These are phyloP conservation scores for Lasioglossum malachurum DNA, from an alignment of 2,888 invertebrate genomes.

Conservation along the genomic window DNA sequence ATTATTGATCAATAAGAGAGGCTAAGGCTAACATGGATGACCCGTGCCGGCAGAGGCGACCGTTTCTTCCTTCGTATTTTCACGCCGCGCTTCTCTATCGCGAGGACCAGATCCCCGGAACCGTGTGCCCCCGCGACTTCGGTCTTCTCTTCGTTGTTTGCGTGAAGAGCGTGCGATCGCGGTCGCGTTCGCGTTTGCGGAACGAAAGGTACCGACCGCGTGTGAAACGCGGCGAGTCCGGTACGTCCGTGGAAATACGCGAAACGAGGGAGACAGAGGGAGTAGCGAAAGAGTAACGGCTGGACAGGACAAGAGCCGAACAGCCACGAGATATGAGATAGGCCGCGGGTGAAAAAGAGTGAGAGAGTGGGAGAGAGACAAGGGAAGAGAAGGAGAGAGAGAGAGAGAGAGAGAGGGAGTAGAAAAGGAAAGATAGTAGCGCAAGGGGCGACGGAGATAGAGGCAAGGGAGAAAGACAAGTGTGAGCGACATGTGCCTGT, in stretches of 20 bases:
- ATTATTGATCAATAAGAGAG: constrained; percentile 83
- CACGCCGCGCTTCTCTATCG: constrained; percentile 70
- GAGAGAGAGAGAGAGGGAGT: not conserved
- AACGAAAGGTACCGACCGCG: constrained; percentile 41
- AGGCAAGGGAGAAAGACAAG: constrained; percentile 52
- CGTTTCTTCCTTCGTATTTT: constrained; percentile 81
- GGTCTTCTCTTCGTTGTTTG: not conserved
- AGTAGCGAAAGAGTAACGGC: constrained; percentile 46
- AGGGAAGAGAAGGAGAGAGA: not conserved
- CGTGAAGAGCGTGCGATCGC: constrained; percentile 15
- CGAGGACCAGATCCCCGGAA: constrained; percentile 48
- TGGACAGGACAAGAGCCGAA: constrained; percentile 23
- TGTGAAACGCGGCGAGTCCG: constrained; percentile 51
- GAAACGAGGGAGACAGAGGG: constrained; percentile 58
- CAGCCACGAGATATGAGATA: constrained; percentile 27
- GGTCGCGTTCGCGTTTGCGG: not conserved
- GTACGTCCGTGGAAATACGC: constrained; percentile 54
- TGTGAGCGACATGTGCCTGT: constrained; percentile 71
- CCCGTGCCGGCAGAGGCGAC: constrained; percentile 81
- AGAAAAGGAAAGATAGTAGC: constrained; percentile 30
- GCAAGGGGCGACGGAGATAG: constrained; percentile 19
- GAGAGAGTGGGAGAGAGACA: constrained; percentile 8
- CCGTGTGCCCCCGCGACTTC: constrained; percentile 36
- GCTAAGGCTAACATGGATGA: constrained; percentile 80
- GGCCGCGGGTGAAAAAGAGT: constrained; percentile 30